phyloP scores from a whole-genome alignment of 2,113 vertebrate genomes.

The Saccopteryx leptura region DNA sequence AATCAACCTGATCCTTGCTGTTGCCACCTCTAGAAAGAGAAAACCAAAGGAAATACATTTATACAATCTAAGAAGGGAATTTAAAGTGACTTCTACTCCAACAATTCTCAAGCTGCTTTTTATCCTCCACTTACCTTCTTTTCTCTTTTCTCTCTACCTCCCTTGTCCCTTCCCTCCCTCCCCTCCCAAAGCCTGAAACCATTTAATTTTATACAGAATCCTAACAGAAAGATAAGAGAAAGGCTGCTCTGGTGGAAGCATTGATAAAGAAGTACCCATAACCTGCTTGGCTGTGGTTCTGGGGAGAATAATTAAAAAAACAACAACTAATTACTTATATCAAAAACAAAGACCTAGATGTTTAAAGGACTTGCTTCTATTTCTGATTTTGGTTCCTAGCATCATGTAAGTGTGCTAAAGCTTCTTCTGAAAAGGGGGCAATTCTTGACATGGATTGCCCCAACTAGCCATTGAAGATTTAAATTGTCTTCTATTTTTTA shows the following conservation, averaged over 20 bases:
- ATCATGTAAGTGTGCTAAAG: not conserved
- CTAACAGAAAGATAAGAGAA: not conserved
- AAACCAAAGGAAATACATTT: not conserved
- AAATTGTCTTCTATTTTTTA: constrained; percentile 4
- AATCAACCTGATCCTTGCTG: not conserved
- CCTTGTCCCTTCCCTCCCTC: too few species aligned
- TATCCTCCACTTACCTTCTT: not conserved
- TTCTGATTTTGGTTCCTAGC: constrained; percentile 13
- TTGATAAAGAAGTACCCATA: not conserved
- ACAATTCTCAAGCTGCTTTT: not conserved
- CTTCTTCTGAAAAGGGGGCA: not conserved
- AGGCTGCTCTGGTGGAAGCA: not conserved
- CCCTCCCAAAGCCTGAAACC: not conserved
- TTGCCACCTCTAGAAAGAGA: not conserved
- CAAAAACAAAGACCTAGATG: not conserved
- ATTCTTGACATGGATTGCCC: not conserved
- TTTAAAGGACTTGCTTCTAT: not conserved
- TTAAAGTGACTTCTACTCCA: not conserved
- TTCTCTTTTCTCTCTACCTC: not conserved
- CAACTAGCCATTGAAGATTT: constrained; percentile 23
- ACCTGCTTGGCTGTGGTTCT: not conserved
- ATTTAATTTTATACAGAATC: not conserved
- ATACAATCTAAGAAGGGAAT: not conserved
- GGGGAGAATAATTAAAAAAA: constrained; percentile 9
- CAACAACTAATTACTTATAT: not conserved